Percentiles rank a stretch among this genome's conserved stretches.
Conservation (phyloP, 2,797 vertebrate species). For the Cyclopterus lumpus region DNA sequence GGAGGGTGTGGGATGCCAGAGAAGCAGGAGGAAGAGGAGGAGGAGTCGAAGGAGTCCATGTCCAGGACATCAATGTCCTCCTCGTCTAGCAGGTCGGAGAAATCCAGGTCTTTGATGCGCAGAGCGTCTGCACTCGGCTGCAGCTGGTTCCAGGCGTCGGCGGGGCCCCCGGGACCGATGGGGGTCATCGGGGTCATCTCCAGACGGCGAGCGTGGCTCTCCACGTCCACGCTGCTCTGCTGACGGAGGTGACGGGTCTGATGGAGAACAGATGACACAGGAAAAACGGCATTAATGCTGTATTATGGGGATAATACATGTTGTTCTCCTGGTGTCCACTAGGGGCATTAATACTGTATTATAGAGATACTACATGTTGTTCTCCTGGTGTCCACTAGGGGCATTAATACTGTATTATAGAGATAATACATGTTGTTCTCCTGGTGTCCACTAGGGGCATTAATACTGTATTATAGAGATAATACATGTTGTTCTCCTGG, state of each 20-base stretch:
- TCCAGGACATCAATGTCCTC: conserved; percentile 92
- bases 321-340: too few species aligned
- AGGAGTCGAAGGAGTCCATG: conserved; percentile 73
- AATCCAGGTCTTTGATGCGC: conserved; percentile 95
- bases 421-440: too few species aligned
- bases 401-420: too few species aligned
- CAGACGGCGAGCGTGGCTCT: conserved; percentile 81
- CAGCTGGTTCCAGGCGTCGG: conserved; percentile 81
- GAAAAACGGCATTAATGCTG: too few species aligned
- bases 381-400: too few species aligned
- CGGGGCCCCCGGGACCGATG: conserved; percentile 70
- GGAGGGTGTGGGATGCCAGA: conserved; percentile 52
- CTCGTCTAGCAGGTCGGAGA: conserved; percentile 94
- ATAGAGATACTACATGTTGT: too few species aligned
- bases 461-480: too few species aligned
- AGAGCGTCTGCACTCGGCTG: conserved; percentile 79
- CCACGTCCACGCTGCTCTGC: conserved; percentile 85
- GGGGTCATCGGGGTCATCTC: conserved; percentile 83
- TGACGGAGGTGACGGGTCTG: conserved; percentile 69
- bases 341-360: too few species aligned
- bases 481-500: too few species aligned
- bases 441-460: too few species aligned
- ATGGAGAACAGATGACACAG: background rate
- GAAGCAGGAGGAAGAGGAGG: conserved; percentile 25
- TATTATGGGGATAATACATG: background rate